Conservation (phyloP, 2,888 invertebrate species). For the Drosophila nr. perissopoda region DNA sequence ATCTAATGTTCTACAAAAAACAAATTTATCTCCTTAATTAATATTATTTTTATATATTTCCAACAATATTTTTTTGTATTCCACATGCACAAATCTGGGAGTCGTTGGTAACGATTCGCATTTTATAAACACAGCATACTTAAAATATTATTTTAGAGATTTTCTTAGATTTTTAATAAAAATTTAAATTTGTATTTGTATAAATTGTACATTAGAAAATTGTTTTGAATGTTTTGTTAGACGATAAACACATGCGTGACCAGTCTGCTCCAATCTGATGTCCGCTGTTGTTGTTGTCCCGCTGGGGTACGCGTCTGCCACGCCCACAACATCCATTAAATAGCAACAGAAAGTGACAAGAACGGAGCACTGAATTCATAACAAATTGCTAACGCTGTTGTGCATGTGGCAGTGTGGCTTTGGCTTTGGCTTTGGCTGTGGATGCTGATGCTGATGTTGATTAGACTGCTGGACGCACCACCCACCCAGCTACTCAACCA, state of each 20-base stretch:
- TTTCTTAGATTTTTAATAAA: not conserved
- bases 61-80: not conserved
- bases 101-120: no score
- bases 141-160: not conserved
- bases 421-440: constrained; percentile 22
- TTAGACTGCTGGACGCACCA: constrained; percentile 52
- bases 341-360: constrained; percentile 53
- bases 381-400: constrained; percentile 69
- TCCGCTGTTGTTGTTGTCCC: constrained; percentile 20
- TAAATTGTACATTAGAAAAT: not conserved
- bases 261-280: constrained; percentile 21
- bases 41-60: not conserved
- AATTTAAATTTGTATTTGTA: not conserved
- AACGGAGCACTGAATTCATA: constrained; percentile 53
- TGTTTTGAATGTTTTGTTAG: not conserved
- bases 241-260: constrained; percentile 43
- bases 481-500: not conserved
- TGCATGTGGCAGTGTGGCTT: constrained; percentile 6
- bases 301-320: constrained; percentile 20
- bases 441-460: constrained; percentile 45
- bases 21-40: fast-evolving
- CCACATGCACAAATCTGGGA: not conserved
- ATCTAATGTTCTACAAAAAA: not conserved
- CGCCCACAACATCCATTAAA: constrained; percentile 72
- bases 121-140: not conserved